A percentile compares a stretch with the other conserved stretches of the same genome.
These are phyloP conservation scores for Anas flavirostris DNA, from an alignment of 2,797 vertebrate genomes.

Conservation along the genomic window DNA sequence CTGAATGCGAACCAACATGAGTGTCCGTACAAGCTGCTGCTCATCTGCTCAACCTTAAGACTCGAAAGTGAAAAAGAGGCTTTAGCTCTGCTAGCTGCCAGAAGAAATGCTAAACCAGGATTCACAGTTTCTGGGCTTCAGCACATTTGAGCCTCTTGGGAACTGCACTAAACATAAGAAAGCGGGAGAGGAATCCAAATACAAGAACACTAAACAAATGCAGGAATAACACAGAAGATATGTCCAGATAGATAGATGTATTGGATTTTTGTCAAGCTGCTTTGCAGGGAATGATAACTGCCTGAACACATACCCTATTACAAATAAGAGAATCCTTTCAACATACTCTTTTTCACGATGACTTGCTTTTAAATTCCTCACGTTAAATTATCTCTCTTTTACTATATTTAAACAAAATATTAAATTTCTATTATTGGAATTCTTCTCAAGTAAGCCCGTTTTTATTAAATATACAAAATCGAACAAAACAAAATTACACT, in stretches of 20 bases:
- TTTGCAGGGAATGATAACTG: neutral
- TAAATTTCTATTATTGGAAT: neutral
- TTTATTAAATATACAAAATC: neutral
- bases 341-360: neutral
- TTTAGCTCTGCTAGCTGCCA: neutral
- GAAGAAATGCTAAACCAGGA: neutral
- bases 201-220: neutral
- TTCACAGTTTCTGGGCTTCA: neutral
- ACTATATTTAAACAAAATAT: constrained; percentile 4
- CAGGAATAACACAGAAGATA: neutral
- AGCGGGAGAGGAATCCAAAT: neutral
- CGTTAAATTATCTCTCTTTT: neutral
- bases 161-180: neutral
- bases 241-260: neutral
- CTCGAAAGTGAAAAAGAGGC: neutral
- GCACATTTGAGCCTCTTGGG: neutral
- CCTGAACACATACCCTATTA: neutral
- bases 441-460: neutral
- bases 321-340: neutral
- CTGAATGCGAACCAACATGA: neutral
- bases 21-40: neutral
- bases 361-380: neutral
- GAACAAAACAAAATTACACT: neutral
- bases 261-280: neutral
- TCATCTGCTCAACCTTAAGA: neutral